Evolutionary conservation across 2,113 vertebrate species (phyloP).

Genomic region (Synchiropus splendidus): DNA sequence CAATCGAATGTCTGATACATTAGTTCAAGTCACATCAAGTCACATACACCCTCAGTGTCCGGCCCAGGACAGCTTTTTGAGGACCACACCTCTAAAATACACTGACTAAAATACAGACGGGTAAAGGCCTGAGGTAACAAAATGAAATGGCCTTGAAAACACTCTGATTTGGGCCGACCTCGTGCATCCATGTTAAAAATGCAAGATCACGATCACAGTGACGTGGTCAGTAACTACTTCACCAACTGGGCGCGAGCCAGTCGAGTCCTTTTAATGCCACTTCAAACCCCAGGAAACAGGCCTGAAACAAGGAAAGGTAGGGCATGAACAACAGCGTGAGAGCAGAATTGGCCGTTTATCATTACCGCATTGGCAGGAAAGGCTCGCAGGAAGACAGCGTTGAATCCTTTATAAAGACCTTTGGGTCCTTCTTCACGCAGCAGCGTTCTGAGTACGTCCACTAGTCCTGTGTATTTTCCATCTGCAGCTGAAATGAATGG

Average conservation of each 20-base stretch:
- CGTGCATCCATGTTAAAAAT: too few relatives aligned
- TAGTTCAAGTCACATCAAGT: too few relatives aligned
- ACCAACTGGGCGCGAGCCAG: slow-evolving; percentile 51
- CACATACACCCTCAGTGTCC: too few relatives aligned
- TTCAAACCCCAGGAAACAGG: slow-evolving; percentile 73
- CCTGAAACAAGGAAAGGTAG: slow-evolving; percentile 37
- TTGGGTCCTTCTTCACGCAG: slow-evolving; percentile 59
- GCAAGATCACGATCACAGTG: too few relatives aligned
- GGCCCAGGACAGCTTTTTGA: too few relatives aligned
- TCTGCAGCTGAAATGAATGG: slow-evolving; percentile 66
- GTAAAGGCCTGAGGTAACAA: too few relatives aligned
- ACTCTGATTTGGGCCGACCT: too few relatives aligned
- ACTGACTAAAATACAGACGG: too few relatives aligned
- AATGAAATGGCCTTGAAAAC: too few relatives aligned
- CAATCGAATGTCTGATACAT: too few relatives aligned
- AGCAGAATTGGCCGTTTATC: neutral
- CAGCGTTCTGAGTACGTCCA: slow-evolving; percentile 57
- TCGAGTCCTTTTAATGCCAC: slow-evolving; percentile 61
- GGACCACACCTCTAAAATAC: too few relatives aligned
- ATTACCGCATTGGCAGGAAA: slow-evolving; percentile 71
- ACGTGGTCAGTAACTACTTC: slow-evolving; percentile 10
- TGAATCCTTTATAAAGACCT: slow-evolving; percentile 67
- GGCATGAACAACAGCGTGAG: neutral
- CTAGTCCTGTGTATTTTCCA: slow-evolving; percentile 55
- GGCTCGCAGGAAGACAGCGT: slow-evolving; percentile 66